Conservation (phyloP, 2,888 invertebrate genomes). For the Argyra leucocephala region DNA sequence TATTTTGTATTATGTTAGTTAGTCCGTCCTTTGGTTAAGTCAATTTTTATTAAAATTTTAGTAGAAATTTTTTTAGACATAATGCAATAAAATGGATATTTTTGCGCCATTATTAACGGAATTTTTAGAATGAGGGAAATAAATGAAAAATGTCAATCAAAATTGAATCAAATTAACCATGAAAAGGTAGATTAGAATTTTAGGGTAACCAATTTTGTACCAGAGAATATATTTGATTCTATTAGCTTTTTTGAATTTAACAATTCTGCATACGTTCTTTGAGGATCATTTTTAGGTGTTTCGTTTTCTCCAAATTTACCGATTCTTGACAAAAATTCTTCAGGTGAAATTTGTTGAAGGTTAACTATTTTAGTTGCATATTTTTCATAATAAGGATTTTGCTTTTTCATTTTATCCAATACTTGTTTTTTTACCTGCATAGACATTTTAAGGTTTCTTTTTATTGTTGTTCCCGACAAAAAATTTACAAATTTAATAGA, state of each 20-base stretch:
- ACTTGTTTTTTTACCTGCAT: conserved; percentile 43
- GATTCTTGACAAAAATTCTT: conserved; percentile 59
- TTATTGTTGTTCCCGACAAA: conserved; percentile 18
- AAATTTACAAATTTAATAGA: conserved; percentile 17
- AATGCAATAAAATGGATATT: too few relatives aligned
- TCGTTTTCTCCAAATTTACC: conserved; percentile 44
- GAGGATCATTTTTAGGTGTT: conserved; percentile 31
- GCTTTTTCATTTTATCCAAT: conserved; percentile 45
- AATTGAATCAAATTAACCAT: too few relatives aligned
- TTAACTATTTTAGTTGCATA: conserved; percentile 68
- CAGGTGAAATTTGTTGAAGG: conserved; percentile 63
- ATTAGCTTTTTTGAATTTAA: conserved; percentile 53
- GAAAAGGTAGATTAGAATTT: too few relatives aligned
- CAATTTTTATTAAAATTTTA: too few relatives aligned
- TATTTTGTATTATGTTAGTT: too few relatives aligned
- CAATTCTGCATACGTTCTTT: conserved; percentile 53
- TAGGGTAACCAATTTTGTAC: too few relatives aligned
- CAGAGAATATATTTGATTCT: too few relatives aligned
- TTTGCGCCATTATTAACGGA: too few relatives aligned
- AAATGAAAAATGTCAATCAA: too few relatives aligned
- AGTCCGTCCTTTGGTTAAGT: too few relatives aligned
- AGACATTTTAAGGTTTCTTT: conserved; percentile 41
- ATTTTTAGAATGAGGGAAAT: too few relatives aligned
- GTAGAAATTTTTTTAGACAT: too few relatives aligned
- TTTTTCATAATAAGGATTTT: conserved; percentile 72